Evolutionary conservation across 2,888 invertebrate genomes (phyloP).

Genomic region (Acrobasis suavella): DNA sequence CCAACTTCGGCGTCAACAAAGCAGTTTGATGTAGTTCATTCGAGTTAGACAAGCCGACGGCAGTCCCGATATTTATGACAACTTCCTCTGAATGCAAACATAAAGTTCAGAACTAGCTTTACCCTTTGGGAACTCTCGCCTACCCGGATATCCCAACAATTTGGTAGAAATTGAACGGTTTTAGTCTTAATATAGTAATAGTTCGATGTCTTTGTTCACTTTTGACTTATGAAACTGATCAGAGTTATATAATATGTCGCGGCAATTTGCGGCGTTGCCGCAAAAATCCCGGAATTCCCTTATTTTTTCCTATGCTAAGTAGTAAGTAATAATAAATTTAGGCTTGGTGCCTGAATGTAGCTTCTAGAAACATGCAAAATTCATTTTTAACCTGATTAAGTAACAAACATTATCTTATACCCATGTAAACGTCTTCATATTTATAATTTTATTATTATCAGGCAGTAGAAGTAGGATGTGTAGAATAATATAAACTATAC

Average conservation of each 20-base stretch:
- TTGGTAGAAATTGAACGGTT: constrained; percentile 59
- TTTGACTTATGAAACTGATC: not conserved
- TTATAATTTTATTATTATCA: too few relatives aligned
- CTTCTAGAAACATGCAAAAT: too few relatives aligned
- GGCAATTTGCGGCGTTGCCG: too few relatives aligned
- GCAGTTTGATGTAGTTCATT: constrained; percentile 68
- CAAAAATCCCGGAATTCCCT: too few relatives aligned
- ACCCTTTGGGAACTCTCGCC: constrained; percentile 65
- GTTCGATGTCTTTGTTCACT: not conserved
- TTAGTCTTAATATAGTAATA: constrained; percentile 31
- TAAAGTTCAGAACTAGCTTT: constrained; percentile 69
- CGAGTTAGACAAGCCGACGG: constrained; percentile 62
- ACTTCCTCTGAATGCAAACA: constrained; percentile 68
- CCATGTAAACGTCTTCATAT: too few relatives aligned
- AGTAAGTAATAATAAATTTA: too few relatives aligned
- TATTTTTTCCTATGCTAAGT: too few relatives aligned
- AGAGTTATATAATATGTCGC: not conserved
- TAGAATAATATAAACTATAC: too few relatives aligned
- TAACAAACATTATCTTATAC: too few relatives aligned
- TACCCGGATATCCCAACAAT: constrained; percentile 65
- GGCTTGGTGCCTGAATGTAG: too few relatives aligned
- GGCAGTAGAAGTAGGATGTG: too few relatives aligned
- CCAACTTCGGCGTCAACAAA: constrained; percentile 67
- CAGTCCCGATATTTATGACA: constrained; percentile 69
- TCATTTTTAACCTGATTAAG: too few relatives aligned